phyloP scores from a whole-genome alignment of 2,888 invertebrate species.

The Therioaphis trifolii region DNA sequence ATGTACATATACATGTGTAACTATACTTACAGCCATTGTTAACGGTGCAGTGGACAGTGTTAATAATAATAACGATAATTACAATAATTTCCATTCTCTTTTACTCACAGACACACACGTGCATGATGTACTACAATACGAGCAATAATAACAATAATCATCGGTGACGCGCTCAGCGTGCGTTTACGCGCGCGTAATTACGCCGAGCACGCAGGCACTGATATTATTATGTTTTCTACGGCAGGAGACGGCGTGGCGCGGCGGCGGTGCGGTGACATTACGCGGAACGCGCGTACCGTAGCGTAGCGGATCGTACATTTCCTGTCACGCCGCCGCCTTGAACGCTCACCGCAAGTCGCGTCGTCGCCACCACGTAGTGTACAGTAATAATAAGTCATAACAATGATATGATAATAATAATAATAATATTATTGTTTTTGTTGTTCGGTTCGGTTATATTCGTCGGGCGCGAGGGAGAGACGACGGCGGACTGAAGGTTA shows the following conservation, averaged over 20 bases:
- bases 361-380: not conserved
- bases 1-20: too few species aligned
- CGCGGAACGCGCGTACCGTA: conserved; percentile 24
- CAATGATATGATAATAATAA: not conserved
- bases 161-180: conserved; percentile 33
- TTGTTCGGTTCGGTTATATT: too few species aligned
- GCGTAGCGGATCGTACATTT: conserved; percentile 48
- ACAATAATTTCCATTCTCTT: not conserved
- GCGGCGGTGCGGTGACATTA: not conserved
- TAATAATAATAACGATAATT: not conserved
- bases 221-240: not conserved
- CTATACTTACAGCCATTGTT: too few species aligned
- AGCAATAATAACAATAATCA: conserved; percentile 30
- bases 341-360: not conserved
- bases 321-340: conserved; percentile 24
- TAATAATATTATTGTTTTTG: not conserved
- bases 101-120: too few species aligned
- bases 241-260: conserved; percentile 3
- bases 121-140: not conserved
- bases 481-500: not conserved
- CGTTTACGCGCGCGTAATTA: conserved; percentile 23
- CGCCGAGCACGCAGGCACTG: conserved; percentile 28
- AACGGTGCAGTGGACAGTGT: not conserved
- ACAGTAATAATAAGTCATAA: not conserved
- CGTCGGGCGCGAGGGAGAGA: not conserved